Base-by-base conservation (phyloP, 2,113 vertebrate genomes). In the Alethe diademata region DNA sequence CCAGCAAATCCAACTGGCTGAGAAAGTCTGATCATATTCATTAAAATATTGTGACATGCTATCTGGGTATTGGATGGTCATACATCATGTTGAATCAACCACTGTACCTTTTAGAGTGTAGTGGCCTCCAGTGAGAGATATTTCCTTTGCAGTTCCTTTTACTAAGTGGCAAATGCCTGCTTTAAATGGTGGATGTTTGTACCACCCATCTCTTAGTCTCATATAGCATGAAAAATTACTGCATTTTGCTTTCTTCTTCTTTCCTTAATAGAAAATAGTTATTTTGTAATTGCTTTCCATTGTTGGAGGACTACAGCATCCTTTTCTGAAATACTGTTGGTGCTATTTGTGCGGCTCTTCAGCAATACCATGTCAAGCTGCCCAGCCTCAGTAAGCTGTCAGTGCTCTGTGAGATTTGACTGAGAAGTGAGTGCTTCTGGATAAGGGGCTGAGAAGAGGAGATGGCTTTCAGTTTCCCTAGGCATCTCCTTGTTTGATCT, bases 121-220 rank as follows among this genome's bases (percentile, higher is more conserved):
- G 48, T 90, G 88, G 93, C 88, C 72, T 94, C 84, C 64, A 95
- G 31, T 66, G 79, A 93, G 81, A 75, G 42, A 78, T 12, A 38
- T 78, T 89, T 88, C 40, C 48, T 65, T 83, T 87, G n/a, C 26
- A 51, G 45, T 78, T 94, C 40, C 9, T 87, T 90, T 94, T 50
- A 58, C 42, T 35, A 71, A 57, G 47, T 88, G 57, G 4, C 18
- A 90, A 64, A 20, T 16, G 35, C 8, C 40, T 64, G 28, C 29
- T 90, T 84, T 88, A 91, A 78, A 61, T 50, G n/a, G 31, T 45
- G 24, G 29, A 31, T 85, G 20, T 22, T 69, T 57, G 5, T 43
- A 51, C 40, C 8, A 42, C 38, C 22, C 24, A 11, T 56, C 24
- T 74, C 18, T 94, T 64, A 45, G 36, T 75, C 22, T 87, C 33